These are phyloP conservation scores for Saturnia pavonia DNA, from an alignment of 2,888 invertebrate genomes.

Conservation along the genomic window DNA sequence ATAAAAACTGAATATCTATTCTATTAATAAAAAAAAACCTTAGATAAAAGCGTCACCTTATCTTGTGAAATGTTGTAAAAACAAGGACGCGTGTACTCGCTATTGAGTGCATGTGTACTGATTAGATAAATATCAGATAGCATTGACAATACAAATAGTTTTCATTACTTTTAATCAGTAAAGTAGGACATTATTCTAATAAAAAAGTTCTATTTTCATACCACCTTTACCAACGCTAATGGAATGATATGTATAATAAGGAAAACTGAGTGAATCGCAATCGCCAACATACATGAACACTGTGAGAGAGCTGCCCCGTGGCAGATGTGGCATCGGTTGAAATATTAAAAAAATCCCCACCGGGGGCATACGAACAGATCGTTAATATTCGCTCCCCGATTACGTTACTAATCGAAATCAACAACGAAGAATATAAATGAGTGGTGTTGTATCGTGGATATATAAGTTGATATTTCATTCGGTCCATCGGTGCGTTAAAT, in stretches of 20 bases:
- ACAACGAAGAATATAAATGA: background rate
- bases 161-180: background rate
- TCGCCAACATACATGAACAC: slow-evolving; percentile 54
- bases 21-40: background rate
- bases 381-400: background rate
- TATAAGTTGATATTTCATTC: background rate
- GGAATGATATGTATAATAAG: slow-evolving; percentile 5
- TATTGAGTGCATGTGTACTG: slow-evolving; percentile 6
- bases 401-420: background rate
- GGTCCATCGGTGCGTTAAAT: slow-evolving; percentile 20
- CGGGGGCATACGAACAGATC: background rate
- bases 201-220: background rate
- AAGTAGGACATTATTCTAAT: background rate
- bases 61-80: background rate
- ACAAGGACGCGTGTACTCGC: slow-evolving; percentile 4
- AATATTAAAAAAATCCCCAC: slow-evolving; percentile 17
- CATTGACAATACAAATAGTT: background rate
- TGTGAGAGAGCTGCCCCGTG: slow-evolving; percentile 36
- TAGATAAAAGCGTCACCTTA: background rate
- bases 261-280: slow-evolving; percentile 30
- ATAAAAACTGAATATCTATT: too few relatives aligned
- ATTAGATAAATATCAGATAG: background rate
- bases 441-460: background rate
- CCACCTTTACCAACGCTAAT: background rate
- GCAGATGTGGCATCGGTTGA: slow-evolving; percentile 67